Evolutionary conservation across 1,140 invertebrate species (phyloP), one percentile per base, ranked within the genome.

Genomic region (Ceratina australensis): DNA sequence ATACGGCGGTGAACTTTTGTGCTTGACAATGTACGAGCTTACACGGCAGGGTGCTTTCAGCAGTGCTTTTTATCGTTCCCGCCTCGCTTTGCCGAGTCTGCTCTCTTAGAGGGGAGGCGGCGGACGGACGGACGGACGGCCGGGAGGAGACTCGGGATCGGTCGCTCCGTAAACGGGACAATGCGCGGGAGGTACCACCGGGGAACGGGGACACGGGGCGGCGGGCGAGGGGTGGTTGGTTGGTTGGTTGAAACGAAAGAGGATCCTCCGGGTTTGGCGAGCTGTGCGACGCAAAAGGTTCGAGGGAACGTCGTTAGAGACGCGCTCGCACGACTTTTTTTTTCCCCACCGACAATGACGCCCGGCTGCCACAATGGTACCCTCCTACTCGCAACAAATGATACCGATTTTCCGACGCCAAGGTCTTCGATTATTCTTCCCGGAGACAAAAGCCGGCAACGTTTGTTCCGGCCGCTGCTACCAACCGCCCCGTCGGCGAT

Each of bases 21-120:
- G 91, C 90, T 89, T 91, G 47, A 91, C 86, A 91, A 89, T 91
- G 89, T 91, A 90, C 90, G 89, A 91, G 89, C 89, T 91, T 90
- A 91, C 86, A 91, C 86, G 89, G 81, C 81, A 84, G 81, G 84
- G 88, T 89, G 89, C 89, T 89, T 88, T 89, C 82, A 88, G 88
- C 87, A 84, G 87, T 88, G 86, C 87, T 90, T 87, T 87, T 86
- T 87, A 85, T 86, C 72, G 78, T 83, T 77, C 81, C 33, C 87
- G 83, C 79, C 79, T 87, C 80, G 86, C 85, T 86, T 77, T 86
- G 88, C 90, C 89, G 90, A 90, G 89, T 91, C 90, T 91, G 90
- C 88, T 85, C 57, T 65, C 18, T 42, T 42, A 42, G 33, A 67
- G 79, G 63, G 63, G 69, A 65, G n/a, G n/a, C n/a, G n/a, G n/a